Evolutionary conservation across 2,797 vertebrate species (phyloP).

Genomic region (Leucoraja ocellata): DNA sequence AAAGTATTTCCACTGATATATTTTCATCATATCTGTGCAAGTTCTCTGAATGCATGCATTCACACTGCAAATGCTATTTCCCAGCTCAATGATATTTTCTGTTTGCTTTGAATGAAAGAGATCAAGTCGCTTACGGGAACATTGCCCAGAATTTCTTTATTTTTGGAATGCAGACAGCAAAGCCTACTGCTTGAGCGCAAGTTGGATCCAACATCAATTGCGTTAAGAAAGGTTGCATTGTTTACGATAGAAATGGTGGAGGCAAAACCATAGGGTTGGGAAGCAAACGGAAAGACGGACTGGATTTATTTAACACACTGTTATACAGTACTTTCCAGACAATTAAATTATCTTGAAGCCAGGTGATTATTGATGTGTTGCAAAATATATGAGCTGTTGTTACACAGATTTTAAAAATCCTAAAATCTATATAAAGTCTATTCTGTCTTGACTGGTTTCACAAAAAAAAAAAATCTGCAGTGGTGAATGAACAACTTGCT

Average conservation of each 20-base stretch:
- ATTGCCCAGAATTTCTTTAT: neutral
- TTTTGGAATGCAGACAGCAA: neutral
- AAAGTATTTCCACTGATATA: neutral
- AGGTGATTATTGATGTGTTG: neutral
- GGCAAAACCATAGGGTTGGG: neutral
- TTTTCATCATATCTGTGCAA: neutral
- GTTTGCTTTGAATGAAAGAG: neutral
- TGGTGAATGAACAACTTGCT: neutral
- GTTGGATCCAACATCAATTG: neutral
- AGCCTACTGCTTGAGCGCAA: neutral
- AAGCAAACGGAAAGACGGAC: neutral
- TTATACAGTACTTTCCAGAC: neutral
- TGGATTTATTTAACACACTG: neutral
- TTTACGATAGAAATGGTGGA: neutral
- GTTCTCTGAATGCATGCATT: neutral
- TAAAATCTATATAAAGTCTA: neutral
- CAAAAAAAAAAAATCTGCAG: neutral
- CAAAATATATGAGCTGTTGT: neutral
- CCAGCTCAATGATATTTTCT: neutral
- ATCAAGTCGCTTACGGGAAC: too few relatives aligned
- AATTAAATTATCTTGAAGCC: neutral
- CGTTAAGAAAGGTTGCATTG: conserved; percentile 12
- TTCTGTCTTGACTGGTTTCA: neutral
- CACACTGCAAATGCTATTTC: neutral
- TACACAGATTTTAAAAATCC: neutral